These are phyloP conservation scores for Pammene fasciana DNA, from an alignment of 2,888 invertebrate genomes.

Conservation along the genomic window DNA sequence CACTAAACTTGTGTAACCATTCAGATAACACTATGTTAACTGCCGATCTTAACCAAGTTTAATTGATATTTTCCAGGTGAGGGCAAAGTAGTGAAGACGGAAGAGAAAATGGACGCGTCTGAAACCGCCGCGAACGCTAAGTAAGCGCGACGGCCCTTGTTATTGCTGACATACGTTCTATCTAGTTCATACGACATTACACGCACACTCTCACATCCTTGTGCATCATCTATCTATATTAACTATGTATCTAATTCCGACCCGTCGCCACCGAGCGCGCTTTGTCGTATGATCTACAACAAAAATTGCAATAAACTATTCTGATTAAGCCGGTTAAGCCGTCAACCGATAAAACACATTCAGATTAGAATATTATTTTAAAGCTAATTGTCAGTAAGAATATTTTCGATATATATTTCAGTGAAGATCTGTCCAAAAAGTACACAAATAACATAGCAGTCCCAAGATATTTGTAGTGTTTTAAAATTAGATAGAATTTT, in stretches of 20 bases:
- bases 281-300: slow-evolving; percentile 19
- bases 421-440: slow-evolving; percentile 76
- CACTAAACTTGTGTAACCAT: neutral
- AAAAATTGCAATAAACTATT: slow-evolving; percentile 15
- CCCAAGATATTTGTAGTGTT: slow-evolving; percentile 54
- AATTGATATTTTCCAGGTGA: slow-evolving; percentile 65
- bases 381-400: slow-evolving; percentile 61
- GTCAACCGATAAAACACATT: slow-evolving; percentile 9
- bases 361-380: slow-evolving; percentile 26
- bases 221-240: slow-evolving; percentile 10
- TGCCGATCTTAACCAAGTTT: too few species aligned
- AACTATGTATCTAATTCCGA: neutral
- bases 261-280: slow-evolving; percentile 6
- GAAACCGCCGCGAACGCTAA: slow-evolving; percentile 54
- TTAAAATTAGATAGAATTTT: slow-evolving; percentile 52
- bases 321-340: too few species aligned
- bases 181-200: slow-evolving; percentile 27
- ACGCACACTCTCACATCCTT: slow-evolving; percentile 10
- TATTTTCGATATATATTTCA: slow-evolving; percentile 56
- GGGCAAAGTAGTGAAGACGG: slow-evolving; percentile 79
- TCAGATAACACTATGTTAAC: neutral
- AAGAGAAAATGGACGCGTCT: slow-evolving; percentile 75
- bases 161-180: slow-evolving; percentile 13
- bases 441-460: slow-evolving; percentile 52
- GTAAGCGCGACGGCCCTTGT: slow-evolving; percentile 48